Base-by-base conservation (phyloP, 1,140 invertebrate species). In the Scaptomyza pallida region DNA sequence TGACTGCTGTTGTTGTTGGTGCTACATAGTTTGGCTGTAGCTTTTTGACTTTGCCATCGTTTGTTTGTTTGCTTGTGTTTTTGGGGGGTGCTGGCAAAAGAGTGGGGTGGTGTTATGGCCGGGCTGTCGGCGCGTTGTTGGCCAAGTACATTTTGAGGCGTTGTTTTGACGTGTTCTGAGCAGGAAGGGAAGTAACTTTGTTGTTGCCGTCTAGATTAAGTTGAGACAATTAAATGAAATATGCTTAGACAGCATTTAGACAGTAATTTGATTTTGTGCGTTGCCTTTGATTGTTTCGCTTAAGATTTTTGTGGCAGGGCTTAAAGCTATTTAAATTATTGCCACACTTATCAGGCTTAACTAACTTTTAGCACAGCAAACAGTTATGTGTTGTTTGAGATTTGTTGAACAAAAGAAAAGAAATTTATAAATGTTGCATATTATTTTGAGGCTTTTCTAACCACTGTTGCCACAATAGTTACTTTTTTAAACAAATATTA, bases 231-330 rank as follows among this genome's bases (percentile, higher is more conserved):
- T 64, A 75, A 72, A 71, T 80, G 52, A 74, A 86, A 81, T 88
- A 68, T 62, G 65, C 61, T 81, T 63, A 86, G 82, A 88, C 82
- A 78, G 62, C 70, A 73, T 60, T 67, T 65, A 86, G 81, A 85
- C 81, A 74, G 65, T 86, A 86, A 86, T 86, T 86, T 77, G 78
- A 88, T 86, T 88, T 81, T 72, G 26, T 55, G 48, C 55, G 26
- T 61, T 61, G 55, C 56, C 40, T 67, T 67, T 72, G 48, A 72
- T 67, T 68, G 35, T 33, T 47, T 21, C 21, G 16, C 21, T 2
- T 12, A n/a, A 54, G 9, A 26, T 35, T 37, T 26, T 10, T 15
- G 10, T 19, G 41, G 23, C 33, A 9, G 26, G 44, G 35, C 33
- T 60, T 44, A 59, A 64, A 30, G 30, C 33, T n/a, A 17, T 57